Conservation (phyloP, 2,797 vertebrate species). For the Malacoctenus gilli region DNA sequence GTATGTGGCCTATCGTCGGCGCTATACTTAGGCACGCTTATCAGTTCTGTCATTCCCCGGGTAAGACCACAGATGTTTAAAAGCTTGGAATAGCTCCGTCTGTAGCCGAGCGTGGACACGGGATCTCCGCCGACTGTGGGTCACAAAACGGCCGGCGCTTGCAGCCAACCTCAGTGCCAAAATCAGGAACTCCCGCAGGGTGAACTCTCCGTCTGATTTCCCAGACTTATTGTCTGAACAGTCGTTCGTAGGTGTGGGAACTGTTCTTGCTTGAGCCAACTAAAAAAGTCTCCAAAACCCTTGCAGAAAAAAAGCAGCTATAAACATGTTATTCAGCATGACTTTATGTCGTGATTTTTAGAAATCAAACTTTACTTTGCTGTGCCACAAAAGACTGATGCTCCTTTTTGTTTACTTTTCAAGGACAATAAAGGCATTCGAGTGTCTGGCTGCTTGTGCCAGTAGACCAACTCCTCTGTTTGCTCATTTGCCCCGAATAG, state of each 20-base stretch:
- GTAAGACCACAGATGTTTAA: constrained; percentile 61
- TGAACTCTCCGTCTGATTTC: background rate
- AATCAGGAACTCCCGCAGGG: constrained; percentile 6
- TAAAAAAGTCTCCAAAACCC: no score
- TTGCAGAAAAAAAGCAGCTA: no score
- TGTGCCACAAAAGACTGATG: no score
- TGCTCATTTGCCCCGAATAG: background rate
- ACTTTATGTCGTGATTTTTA: no score
- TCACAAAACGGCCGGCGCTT: constrained; percentile 16
- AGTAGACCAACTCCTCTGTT: background rate
- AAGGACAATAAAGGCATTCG: background rate
- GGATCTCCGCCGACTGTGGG: constrained; percentile 16
- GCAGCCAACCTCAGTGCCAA: background rate
- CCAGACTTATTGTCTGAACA: background rate
- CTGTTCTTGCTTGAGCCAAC: no score
- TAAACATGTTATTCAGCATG: no score
- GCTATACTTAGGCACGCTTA: constrained; percentile 72
- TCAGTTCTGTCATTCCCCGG: constrained; percentile 51
- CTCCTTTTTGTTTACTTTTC: background rate
- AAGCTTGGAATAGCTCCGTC: constrained; percentile 52
- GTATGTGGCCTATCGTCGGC: constrained; percentile 62
- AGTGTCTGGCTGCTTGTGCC: no score
- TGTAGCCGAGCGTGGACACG: constrained; percentile 14
- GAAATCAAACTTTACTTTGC: no score
- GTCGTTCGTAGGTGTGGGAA: no score